A percentile compares a stretch with the other conserved stretches of the same genome.
Conservation (phyloP, 2,888 invertebrate genomes). For the Zhengitettix transpicula region DNA sequence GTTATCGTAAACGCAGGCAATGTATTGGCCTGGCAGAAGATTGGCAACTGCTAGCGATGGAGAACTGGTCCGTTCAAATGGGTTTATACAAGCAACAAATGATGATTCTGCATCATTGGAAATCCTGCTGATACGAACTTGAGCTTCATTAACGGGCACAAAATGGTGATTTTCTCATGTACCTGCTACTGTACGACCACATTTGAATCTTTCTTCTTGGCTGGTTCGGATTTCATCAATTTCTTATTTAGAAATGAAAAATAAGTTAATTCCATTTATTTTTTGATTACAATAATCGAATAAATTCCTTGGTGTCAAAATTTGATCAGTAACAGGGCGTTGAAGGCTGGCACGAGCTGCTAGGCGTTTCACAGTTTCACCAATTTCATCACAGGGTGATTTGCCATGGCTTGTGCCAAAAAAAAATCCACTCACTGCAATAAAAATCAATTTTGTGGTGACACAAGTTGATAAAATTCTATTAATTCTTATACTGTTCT, state of each 20-base stretch:
- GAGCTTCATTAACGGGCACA: neutral
- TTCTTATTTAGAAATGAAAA: neutral
- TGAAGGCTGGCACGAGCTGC: neutral
- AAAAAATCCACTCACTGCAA: neutral
- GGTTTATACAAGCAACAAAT: neutral
- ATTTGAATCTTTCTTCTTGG: neutral
- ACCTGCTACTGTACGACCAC: neutral
- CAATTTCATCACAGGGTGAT: too few relatives aligned
- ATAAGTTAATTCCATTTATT: neutral
- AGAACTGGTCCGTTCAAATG: neutral
- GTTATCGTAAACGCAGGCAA: constrained; percentile 1
- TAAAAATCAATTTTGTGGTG: neutral
- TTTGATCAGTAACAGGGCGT: neutral
- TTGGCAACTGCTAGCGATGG: neutral
- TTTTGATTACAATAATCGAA: neutral
- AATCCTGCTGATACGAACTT: neutral
- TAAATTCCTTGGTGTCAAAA: neutral
- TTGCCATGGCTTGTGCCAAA: too few relatives aligned
- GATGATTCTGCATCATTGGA: neutral
- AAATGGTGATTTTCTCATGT: constrained; percentile 1
- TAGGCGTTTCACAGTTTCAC: neutral
- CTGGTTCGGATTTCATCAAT: neutral
- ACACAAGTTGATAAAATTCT: neutral
- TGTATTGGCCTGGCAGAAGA: neutral
- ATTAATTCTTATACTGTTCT: too few relatives aligned